Conservation (phyloP, 2,888 invertebrate genomes). For the Xestoiulus laeticollis region DNA sequence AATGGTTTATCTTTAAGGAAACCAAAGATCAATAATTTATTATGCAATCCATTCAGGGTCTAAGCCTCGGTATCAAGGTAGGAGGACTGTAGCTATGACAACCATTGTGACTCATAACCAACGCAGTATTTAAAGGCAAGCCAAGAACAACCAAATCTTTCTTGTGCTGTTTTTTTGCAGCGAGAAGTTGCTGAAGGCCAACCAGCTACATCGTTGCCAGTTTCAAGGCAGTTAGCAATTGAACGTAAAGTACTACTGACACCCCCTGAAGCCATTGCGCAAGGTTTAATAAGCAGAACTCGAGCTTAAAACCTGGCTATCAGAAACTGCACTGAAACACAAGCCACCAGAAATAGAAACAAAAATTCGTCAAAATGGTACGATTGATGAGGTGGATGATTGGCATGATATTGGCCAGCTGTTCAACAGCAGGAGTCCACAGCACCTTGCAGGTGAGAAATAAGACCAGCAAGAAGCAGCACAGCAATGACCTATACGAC, state of each 20-base stretch:
- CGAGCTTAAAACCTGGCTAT: background rate
- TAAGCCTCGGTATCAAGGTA: background rate
- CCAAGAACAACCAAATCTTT: background rate
- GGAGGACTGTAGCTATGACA: background rate
- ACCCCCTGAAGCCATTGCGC: background rate
- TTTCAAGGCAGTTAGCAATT: background rate
- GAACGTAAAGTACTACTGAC: background rate
- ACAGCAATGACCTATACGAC: conserved; percentile 11
- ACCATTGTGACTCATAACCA: background rate
- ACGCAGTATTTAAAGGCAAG: background rate
- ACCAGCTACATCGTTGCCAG: background rate
- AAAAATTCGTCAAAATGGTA: background rate
- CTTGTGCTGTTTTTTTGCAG: background rate
- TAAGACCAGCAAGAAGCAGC: background rate
- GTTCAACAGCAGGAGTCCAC: conserved; percentile 31
- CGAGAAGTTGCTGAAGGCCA: background rate
- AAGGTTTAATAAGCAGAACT: background rate
- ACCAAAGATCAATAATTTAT: conserved; percentile 7
- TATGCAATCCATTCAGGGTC: background rate
- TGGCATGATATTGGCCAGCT: conserved; percentile 40
- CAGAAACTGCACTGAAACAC: background rate
- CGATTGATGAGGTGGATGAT: conserved; percentile 48
- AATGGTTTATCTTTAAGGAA: background rate
- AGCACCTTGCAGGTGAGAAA: conserved; percentile 2
- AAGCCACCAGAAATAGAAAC: background rate